These are phyloP conservation scores for Atherinosoma microstoma DNA, from an alignment of 2,797 vertebrate species.

Conservation along the genomic window DNA sequence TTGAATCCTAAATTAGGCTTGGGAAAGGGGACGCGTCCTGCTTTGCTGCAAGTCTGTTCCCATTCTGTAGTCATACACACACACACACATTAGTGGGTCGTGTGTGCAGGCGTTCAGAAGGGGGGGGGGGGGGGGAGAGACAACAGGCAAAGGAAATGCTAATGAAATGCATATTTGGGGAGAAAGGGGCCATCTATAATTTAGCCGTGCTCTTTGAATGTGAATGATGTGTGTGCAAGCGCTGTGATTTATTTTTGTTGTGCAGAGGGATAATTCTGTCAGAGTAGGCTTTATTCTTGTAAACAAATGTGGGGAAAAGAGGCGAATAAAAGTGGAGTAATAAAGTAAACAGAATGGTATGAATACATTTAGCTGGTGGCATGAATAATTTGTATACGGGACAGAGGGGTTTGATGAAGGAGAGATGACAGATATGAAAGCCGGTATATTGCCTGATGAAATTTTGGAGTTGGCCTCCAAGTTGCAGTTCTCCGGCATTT, in stretches of 20 bases:
- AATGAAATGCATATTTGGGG: conserved; percentile 85
- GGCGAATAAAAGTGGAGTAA: conserved; percentile 81
- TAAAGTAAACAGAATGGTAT: conserved; percentile 85
- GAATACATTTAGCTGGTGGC: conserved; percentile 82
- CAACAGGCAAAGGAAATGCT: conserved; percentile 82
- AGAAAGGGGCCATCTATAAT: conserved; percentile 84
- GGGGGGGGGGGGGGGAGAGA: conserved; percentile 53
- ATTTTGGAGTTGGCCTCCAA: conserved; percentile 38
- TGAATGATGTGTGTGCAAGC: conserved; percentile 82
- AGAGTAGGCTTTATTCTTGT: conserved; percentile 85
- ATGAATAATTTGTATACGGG: conserved; percentile 79
- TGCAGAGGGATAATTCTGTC: conserved; percentile 84
- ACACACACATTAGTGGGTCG: conserved; percentile 46
- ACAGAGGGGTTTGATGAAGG: conserved; percentile 69
- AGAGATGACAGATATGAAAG: conserved; percentile 72
- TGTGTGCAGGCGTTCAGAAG: conserved; percentile 50
- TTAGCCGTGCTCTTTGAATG: conserved; percentile 84
- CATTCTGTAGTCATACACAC: conserved; percentile 66
- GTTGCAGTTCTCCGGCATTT: conserved; percentile 42
- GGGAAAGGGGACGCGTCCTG: conserved; percentile 86
- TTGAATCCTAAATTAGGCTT: conserved; percentile 88
- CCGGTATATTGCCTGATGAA: conserved; percentile 54
- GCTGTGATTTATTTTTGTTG: conserved; percentile 84
- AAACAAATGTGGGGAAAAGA: conserved; percentile 84
- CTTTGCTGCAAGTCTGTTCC: conserved; percentile 81